Conservation (phyloP, 2,888 invertebrate species). For the Drosophila falleni region DNA sequence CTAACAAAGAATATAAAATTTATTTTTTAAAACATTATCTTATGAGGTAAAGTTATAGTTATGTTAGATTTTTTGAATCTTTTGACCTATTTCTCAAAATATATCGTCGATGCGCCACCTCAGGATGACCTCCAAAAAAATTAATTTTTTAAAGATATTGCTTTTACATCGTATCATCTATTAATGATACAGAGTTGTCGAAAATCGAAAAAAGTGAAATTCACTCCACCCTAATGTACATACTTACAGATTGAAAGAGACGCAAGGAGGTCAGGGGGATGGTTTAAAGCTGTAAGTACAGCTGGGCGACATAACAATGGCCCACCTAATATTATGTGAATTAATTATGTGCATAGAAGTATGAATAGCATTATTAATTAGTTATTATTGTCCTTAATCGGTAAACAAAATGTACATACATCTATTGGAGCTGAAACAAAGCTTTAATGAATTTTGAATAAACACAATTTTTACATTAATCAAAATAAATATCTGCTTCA, state of each 20-base stretch:
- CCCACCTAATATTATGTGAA: constrained; percentile 26
- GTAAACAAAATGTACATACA: constrained; percentile 1
- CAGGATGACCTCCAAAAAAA: too few relatives aligned
- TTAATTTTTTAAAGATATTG: too few relatives aligned
- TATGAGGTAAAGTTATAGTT: too few relatives aligned
- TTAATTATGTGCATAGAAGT: constrained; percentile 21
- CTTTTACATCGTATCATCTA: too few relatives aligned
- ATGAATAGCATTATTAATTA: constrained; percentile 26
- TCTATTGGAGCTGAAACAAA: not conserved
- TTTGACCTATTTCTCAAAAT: too few relatives aligned
- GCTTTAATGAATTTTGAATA: not conserved
- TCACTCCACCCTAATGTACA: too few relatives aligned
- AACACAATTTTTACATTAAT: not conserved
- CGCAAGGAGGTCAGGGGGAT: not conserved
- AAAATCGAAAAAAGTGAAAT: too few relatives aligned
- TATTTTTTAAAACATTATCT: too few relatives aligned
- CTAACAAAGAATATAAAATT: too few relatives aligned
- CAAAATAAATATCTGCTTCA: not conserved
- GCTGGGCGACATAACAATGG: constrained; percentile 25
- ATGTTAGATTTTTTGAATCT: too few relatives aligned
- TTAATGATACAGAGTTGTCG: too few relatives aligned
- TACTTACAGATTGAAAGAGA: not conserved
- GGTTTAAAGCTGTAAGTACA: constrained; percentile 17
- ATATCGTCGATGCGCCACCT: too few relatives aligned
- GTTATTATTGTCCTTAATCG: constrained; percentile 8